Evolutionary conservation across 64 coral and sea anemone genomes (phyloP), one percentile per base, ranked within the genome.

Genomic region (Montipora sp.): DNA sequence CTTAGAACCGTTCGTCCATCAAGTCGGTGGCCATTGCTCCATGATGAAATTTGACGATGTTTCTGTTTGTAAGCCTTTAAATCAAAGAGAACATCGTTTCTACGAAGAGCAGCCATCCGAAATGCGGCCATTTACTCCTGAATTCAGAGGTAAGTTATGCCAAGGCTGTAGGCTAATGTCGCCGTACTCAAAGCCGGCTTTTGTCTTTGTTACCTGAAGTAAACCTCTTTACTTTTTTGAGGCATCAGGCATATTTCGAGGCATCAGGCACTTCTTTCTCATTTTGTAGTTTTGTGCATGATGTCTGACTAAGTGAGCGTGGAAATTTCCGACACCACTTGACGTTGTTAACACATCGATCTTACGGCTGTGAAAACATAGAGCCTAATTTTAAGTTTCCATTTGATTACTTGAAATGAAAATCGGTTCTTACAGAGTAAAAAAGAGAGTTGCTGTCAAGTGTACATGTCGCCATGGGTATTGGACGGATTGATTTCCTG

Each of bases 1-100:
- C 6, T 73, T 99, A 84, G 98, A 96, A 59, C 98, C 98, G 18
- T 99, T 99, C 22, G 91, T 96, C 79, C 98, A 99, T 79, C 98
- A 99, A 96, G 98, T 99, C 10, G 92, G 94, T 47, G 98, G 98
- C 11, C 98, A 99, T 92, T 94, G 83, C 16, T 91, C 94, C 22
- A 94, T 99, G 80, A 96, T 96, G 91, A 96, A 94, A 86, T 92
- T 99, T 86, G 89, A 96, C 80, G 89, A 99, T 67, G 87, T 96
- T 50, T 96, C 98, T 16, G 90, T 99, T 45, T 99, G 98, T 55
- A 99, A 99, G 80, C 94, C 94, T 7, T 89, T 96, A n/a, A 84
- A 89, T 75, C 79, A 86, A 47, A 96, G 95, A 87, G 98, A 99
- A 81, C 94, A 96, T 87, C 92, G 94, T 53, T 93, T 96, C 82